A percentile compares a stretch with the other conserved stretches of the same genome.
These are phyloP conservation scores for Alcis repandata DNA, from an alignment of 2,888 invertebrate species.

Conservation along the genomic window DNA sequence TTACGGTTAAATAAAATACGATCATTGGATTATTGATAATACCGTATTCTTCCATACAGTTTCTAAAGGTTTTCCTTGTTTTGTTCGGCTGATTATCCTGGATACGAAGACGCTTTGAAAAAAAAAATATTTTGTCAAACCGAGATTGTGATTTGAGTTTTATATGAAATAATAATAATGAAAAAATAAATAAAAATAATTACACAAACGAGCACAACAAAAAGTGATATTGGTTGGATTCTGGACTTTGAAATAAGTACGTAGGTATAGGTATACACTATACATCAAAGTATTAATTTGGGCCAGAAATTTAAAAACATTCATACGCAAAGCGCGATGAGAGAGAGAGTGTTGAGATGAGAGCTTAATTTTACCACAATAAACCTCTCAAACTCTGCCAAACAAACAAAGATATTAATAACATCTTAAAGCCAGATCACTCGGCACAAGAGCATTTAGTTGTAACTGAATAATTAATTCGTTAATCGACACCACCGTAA, in stretches of 20 bases:
- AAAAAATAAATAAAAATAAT: background rate
- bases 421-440: no score
- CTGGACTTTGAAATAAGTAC: no score
- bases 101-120: background rate
- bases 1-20: constrained; percentile 78
- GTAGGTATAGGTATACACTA: no score
- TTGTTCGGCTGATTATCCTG: constrained; percentile 11
- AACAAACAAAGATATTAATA: no score
- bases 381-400: constrained; percentile 31
- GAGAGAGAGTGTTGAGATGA: no score
- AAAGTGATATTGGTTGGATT: no score
- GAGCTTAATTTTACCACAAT: no score
- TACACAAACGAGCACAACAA: background rate
- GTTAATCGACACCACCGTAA: constrained; percentile 40
- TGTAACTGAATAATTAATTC: constrained; percentile 45
- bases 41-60: constrained; percentile 45
- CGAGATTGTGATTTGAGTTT: background rate
- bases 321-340: no score
- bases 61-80: constrained; percentile 21
- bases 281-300: no score
- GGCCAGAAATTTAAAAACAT: no score
- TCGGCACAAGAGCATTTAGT: constrained; percentile 32
- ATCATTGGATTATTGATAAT: constrained; percentile 69
- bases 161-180: no score
- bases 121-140: background rate